Percentiles rank a stretch among this genome's conserved stretches.
phyloP scores from a whole-genome alignment of 2,888 invertebrate species.

The Mimumesa dahlbomi region DNA sequence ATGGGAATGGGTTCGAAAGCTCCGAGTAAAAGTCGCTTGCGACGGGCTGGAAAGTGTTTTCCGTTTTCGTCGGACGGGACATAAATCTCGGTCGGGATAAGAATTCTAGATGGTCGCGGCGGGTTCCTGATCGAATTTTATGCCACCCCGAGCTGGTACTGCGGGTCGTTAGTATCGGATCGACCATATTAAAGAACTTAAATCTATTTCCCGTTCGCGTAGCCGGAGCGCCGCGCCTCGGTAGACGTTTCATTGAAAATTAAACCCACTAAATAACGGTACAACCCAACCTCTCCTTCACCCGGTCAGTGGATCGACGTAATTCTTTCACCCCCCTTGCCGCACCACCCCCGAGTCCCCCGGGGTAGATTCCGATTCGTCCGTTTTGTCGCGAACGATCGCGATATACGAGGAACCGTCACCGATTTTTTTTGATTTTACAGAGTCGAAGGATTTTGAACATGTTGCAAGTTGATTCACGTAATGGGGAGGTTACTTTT shows the following conservation, averaged over 20 bases:
- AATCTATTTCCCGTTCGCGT: slow-evolving; percentile 1
- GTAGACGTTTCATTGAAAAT: slow-evolving; percentile 12
- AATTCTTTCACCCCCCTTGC: too few relatives aligned
- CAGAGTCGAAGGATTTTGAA: too few relatives aligned
- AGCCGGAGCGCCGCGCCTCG: too few relatives aligned
- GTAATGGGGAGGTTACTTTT: too few relatives aligned
- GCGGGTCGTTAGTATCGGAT: slow-evolving; percentile 34
- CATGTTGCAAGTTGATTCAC: too few relatives aligned
- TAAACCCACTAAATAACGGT: slow-evolving; percentile 28
- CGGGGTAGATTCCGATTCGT: too few relatives aligned
- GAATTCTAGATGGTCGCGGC: slow-evolving; percentile 53
- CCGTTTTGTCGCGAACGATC: too few relatives aligned
- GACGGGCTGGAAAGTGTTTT: slow-evolving; percentile 60
- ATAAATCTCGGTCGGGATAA: slow-evolving; percentile 62
- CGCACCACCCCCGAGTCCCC: too few relatives aligned
- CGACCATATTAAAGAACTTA: neutral
- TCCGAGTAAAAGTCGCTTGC: slow-evolving; percentile 37
- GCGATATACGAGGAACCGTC: too few relatives aligned
- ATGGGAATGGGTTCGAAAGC: slow-evolving; percentile 33
- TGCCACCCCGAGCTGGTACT: slow-evolving; percentile 32
- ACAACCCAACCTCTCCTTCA: neutral
- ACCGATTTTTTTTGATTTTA: too few relatives aligned
- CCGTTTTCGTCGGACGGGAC: slow-evolving; percentile 58
- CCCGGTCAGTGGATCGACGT: too few relatives aligned
- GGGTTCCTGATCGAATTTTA: slow-evolving; percentile 56